These are phyloP conservation scores for Clepsis dumicolana DNA, from an alignment of 2,888 invertebrate species.

Conservation along the genomic window DNA sequence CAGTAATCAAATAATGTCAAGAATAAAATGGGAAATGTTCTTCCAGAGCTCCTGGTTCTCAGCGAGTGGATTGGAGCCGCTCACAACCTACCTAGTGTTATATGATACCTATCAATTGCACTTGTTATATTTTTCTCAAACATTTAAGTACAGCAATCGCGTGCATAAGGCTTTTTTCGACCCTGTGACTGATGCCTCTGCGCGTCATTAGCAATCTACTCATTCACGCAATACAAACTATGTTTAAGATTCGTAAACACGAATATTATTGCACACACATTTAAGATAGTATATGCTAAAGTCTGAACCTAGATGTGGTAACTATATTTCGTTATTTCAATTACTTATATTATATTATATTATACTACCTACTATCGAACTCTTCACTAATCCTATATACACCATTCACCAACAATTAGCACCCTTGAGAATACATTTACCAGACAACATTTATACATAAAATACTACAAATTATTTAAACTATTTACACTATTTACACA, in stretches of 20 bases:
- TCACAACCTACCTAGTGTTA: slow-evolving; percentile 52
- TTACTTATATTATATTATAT: slow-evolving; percentile 55
- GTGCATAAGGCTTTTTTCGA: slow-evolving; percentile 67
- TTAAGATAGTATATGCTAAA: slow-evolving; percentile 77
- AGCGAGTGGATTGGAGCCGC: slow-evolving; percentile 49
- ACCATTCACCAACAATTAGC: slow-evolving; percentile 83
- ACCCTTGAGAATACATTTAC: slow-evolving; percentile 81
- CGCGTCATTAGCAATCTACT: slow-evolving; percentile 54
- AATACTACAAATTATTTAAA: slow-evolving; percentile 51
- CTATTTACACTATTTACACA: slow-evolving; percentile 76
- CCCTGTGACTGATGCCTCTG: slow-evolving; percentile 68
- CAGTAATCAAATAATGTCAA: slow-evolving; percentile 51
- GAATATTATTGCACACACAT: slow-evolving; percentile 80
- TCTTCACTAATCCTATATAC: slow-evolving; percentile 60
- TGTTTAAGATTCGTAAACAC: slow-evolving; percentile 48
- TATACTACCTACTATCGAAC: slow-evolving; percentile 58
- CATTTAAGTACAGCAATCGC: slow-evolving; percentile 60
- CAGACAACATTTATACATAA: slow-evolving; percentile 73
- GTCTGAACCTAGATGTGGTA: slow-evolving; percentile 73
- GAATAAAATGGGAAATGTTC: slow-evolving; percentile 44
- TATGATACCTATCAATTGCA: slow-evolving; percentile 55
- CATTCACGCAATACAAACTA: slow-evolving; percentile 57
- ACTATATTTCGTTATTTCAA: slow-evolving; percentile 70
- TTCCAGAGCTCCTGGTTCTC: slow-evolving; percentile 47
- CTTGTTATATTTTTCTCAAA: slow-evolving; percentile 50